Evolutionary conservation across 2,113 vertebrate genomes (phyloP).

Genomic region (Eudyptes chrysolophus): DNA sequence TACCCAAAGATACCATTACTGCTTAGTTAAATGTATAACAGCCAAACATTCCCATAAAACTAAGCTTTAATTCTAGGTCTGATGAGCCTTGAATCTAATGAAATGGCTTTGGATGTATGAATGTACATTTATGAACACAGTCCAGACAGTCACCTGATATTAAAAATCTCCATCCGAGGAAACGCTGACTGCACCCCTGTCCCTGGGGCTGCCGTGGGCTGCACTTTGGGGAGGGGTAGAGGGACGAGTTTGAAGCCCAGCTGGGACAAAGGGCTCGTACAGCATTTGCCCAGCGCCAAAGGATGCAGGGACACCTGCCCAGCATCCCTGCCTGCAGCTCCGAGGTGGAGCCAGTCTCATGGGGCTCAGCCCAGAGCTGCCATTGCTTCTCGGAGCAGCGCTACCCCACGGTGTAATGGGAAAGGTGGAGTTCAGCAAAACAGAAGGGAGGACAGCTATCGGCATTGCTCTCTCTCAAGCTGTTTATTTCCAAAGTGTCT

Average conservation of each 20-base stretch:
- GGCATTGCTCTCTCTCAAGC: background rate
- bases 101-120: background rate
- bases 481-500: background rate
- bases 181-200: rapidly evolving
- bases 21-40: background rate
- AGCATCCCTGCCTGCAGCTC: background rate
- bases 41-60: background rate
- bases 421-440: background rate
- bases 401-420: rapidly evolving
- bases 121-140: background rate
- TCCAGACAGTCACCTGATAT: no score
- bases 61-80: background rate
- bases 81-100: background rate
- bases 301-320: background rate
- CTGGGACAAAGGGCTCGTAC: background rate
- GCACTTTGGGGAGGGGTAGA: background rate
- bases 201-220: background rate
- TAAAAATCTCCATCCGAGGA: background rate
- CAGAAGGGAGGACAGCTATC: rapidly evolving
- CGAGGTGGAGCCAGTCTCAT: background rate
- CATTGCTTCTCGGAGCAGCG: background rate
- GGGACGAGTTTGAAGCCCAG: background rate
- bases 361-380: background rate
- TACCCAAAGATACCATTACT: background rate
- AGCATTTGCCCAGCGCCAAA: background rate